phyloP scores from a whole-genome alignment of 2,888 invertebrate genomes.

The Gibbula magus region DNA sequence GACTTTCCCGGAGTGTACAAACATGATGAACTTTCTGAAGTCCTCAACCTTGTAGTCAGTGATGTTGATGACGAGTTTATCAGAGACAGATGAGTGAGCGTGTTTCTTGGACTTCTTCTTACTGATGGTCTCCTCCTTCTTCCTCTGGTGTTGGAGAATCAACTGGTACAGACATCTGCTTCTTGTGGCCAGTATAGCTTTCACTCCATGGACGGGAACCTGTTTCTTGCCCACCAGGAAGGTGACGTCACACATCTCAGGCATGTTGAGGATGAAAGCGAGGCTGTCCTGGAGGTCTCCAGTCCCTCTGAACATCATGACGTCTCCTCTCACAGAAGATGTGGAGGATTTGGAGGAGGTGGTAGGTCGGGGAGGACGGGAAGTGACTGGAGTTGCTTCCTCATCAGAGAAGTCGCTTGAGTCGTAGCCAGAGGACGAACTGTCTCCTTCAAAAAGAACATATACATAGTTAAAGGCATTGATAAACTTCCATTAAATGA shows the following conservation, averaged over 20 bases:
- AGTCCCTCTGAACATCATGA: neutral
- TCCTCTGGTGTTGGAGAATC: neutral
- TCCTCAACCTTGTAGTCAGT: neutral
- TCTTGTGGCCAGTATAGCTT: neutral
- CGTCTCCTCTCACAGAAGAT: neutral
- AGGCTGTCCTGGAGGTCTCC: constrained; percentile 3
- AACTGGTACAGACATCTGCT: constrained; percentile 3
- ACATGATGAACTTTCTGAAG: neutral
- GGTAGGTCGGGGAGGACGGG: neutral
- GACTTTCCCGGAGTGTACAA: neutral
- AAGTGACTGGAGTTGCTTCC: neutral
- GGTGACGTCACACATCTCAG: constrained; percentile 3
- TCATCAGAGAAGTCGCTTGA: neutral
- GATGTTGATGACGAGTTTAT: neutral
- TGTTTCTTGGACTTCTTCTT: neutral
- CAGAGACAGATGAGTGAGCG: neutral
- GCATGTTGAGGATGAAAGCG: neutral
- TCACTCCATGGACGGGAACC: neutral
- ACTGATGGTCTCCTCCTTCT: neutral
- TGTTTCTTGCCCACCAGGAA: neutral
- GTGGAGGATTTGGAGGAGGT: neutral
- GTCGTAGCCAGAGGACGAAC: neutral
- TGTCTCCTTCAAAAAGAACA: neutral
- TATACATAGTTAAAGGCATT: neutral
- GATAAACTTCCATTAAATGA: no score